Base-by-base conservation (phyloP, 2,888 invertebrate species). In the Synanthedon andrenaeformis region DNA sequence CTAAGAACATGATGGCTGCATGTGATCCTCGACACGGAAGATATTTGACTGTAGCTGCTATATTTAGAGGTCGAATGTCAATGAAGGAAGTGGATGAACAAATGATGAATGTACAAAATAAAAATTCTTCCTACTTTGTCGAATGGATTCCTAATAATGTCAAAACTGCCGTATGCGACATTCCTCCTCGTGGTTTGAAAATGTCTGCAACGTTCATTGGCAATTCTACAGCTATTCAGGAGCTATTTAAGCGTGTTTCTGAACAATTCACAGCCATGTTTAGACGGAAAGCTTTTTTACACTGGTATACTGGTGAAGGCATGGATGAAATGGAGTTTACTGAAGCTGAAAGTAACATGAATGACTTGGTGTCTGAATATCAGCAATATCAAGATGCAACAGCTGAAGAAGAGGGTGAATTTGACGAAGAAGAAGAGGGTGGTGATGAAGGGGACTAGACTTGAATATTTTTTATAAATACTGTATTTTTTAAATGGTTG, bases 291-390 rank as follows among this genome's bases (percentile, higher is more conserved):
- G 94, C 94, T 59, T 94, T 94, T 85, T 81, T 94, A 69, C 94
- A 94, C 80, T 94, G 94, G 94, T 94, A 94, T 75, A 93, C 93
- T 54, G 93, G 93, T 5, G 94, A 94, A 72, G 94, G 94, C 49
- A 94, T 94, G 97, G 97, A 97, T 77, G 96, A 97, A 82, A 94
- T 96, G 95, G 97, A 97, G 81, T 97, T 97, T 84, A 96, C 96
- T 53, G 97, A 98, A 77, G 97, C 98, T 0, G 97, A 98, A 78
- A 95, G 95, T 71, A 97, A 97, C 89, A 96, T 98, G 95, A 96
- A 94, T 68, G 95, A 96, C 73, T 80, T 96, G 64, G 91, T 92
- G 56, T 91, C 92, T 1, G 93, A 93, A 72, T 94, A 93, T 79
- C 93, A 93, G 74, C 93, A 93, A 69, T 93, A 93, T 79, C 93